Evolutionary conservation across 2,888 invertebrate species (phyloP), one percentile per base, ranked within the genome.

Genomic region (Notodonta ziczac): DNA sequence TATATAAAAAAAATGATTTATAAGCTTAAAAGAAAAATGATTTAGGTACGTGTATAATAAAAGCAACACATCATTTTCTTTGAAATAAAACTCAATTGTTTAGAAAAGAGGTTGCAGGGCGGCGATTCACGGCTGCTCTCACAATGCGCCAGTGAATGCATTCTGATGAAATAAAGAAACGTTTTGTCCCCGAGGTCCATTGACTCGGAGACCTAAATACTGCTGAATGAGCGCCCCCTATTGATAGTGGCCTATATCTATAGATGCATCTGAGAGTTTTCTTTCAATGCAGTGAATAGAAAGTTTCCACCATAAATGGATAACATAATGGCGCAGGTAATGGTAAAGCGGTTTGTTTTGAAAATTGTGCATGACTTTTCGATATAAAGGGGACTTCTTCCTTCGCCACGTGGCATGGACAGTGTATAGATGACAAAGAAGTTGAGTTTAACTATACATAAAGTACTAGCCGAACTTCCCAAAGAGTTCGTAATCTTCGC

Each of bases 111-210:
- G 77, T 72, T 74, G 73, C 69, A 65, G 64, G 63, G 64, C 63
- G 75, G 73, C 70, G 74, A 70, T 70, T 73, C 70, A 65, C 72
- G 73, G 70, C 65, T 66, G 69, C 16, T 13, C 13, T 16, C 56
- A 56, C 56, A 56, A 56, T 56, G 44, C 12, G 0, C 70, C 76
- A 63, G 63, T 80, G 84, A 86, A 85, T 84, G 82, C 83, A 80
- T 86, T 88, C 84, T 88, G 86, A 88, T 88, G 87, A 87, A 86
- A 88, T 88, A 88, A 86, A 88, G 87, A 85, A 86, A 86, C 85
- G 85, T 86, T 87, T 85, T 85, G 85, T 86, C 80, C 84, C 58
- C 74, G 67, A 62, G 61, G 63, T 73, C 78, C 84, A 84, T 80
- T 84, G 81, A 82, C 75, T 80, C 60, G 61, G 78, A 77, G 84